Percentiles rank a stretch among this genome's conserved stretches.
These are phyloP conservation scores for Tragulus kanchil DNA, from an alignment of 2,113 vertebrate species.

Conservation along the genomic window DNA sequence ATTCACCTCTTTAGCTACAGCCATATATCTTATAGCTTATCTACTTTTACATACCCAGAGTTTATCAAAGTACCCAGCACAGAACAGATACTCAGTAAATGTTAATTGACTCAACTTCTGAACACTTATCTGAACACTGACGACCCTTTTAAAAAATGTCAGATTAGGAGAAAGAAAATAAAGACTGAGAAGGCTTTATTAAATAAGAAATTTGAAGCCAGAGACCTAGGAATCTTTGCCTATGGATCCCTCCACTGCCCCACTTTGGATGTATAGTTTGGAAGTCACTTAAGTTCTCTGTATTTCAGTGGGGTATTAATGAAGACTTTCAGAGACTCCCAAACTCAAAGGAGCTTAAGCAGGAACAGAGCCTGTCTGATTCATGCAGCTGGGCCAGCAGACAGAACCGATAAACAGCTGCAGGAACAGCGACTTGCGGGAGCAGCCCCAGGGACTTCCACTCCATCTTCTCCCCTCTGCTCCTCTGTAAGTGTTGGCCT, in stretches of 20 bases:
- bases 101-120: not conserved
- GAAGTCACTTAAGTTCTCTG: not conserved
- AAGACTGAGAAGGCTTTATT: not conserved
- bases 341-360: not conserved
- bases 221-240: not conserved
- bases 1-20: not conserved
- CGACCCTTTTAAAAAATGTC: constrained; percentile 1
- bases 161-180: not conserved
- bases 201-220: not conserved
- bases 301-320: not conserved
- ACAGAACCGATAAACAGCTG: not conserved
- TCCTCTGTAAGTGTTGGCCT: not conserved
- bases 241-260: rapidly evolving
- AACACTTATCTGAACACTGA: not conserved
- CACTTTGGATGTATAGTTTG: not conserved
- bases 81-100: not conserved
- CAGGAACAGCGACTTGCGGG: not conserved
- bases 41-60: not conserved
- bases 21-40: not conserved
- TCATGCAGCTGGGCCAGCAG: not conserved
- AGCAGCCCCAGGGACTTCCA: not conserved
- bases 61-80: not conserved
- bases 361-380: not conserved
- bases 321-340: constrained; percentile 6
- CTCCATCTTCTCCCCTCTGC: not conserved